Percentiles rank a stretch among this genome's conserved stretches.
Evolutionary conservation across 2,888 invertebrate genomes (phyloP).

Genomic region (Mantis religiosa): DNA sequence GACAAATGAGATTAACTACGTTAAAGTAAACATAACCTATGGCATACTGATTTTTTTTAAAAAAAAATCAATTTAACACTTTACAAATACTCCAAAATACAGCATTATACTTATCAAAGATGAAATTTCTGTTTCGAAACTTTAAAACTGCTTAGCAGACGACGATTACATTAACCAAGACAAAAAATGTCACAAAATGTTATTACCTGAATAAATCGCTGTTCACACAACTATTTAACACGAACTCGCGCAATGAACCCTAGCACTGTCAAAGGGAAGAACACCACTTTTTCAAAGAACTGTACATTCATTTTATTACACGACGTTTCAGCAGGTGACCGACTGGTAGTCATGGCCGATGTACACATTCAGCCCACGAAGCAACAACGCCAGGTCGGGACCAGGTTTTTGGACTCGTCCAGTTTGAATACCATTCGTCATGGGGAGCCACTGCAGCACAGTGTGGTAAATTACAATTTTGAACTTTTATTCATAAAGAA

Average conservation of each 20-base stretch:
- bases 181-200: not conserved
- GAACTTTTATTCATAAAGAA: not conserved
- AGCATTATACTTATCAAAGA: not conserved
- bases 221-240: slow-evolving; percentile 14
- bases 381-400: slow-evolving; percentile 18
- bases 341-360: slow-evolving; percentile 31
- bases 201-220: not conserved
- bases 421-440: slow-evolving; percentile 21
- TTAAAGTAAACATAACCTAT: not conserved
- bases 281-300: slow-evolving; percentile 1
- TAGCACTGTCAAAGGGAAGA: not conserved
- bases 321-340: slow-evolving; percentile 31
- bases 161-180: not conserved
- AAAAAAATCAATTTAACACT: not conserved
- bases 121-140: not conserved
- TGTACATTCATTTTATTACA: slow-evolving; percentile 19
- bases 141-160: not conserved
- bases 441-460: not conserved
- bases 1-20: not conserved
- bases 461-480: not conserved
- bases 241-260: not conserved
- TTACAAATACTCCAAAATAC: not conserved
- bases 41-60: not conserved
- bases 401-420: slow-evolving; percentile 15
- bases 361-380: slow-evolving; percentile 17